Evolutionary conservation across 1,140 invertebrate species (phyloP).

Genomic region (Elysia chlorotica): DNA sequence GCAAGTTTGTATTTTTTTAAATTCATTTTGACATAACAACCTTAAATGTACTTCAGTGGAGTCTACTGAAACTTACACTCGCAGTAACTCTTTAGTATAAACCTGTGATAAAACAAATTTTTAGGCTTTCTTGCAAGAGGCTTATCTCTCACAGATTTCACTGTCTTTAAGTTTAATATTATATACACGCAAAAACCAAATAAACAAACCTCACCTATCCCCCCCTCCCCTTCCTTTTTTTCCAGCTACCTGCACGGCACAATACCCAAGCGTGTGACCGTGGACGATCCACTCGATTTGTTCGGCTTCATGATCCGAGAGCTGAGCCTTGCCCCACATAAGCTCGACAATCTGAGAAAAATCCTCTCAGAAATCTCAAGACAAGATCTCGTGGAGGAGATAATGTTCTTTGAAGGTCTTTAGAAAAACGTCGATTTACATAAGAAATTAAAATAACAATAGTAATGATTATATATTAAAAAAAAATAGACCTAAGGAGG

Average conservation of each 20-base stretch:
- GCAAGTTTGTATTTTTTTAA: too few species aligned
- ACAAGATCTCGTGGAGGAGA: background rate
- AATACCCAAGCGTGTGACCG: background rate
- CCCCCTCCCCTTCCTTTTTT: background rate
- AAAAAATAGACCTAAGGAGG: too few species aligned
- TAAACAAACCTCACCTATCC: background rate
- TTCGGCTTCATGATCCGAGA: background rate
- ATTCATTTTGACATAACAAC: too few species aligned
- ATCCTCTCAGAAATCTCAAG: background rate
- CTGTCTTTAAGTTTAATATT: background rate
- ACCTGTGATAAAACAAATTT: background rate
- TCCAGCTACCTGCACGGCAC: background rate
- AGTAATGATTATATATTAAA: too few species aligned
- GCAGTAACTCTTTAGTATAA: too few species aligned
- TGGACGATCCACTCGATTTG: background rate
- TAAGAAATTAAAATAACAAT: background rate
- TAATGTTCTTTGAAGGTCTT: background rate
- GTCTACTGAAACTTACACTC: too few species aligned
- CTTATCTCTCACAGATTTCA: too few species aligned
- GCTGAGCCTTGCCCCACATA: background rate
- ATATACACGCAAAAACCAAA: background rate
- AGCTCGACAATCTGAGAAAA: background rate
- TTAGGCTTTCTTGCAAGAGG: background rate
- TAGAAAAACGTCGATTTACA: background rate
- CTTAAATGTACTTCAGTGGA: too few species aligned